Base-by-base conservation (phyloP, 2,888 invertebrate species). In the Norana najaformis region DNA sequence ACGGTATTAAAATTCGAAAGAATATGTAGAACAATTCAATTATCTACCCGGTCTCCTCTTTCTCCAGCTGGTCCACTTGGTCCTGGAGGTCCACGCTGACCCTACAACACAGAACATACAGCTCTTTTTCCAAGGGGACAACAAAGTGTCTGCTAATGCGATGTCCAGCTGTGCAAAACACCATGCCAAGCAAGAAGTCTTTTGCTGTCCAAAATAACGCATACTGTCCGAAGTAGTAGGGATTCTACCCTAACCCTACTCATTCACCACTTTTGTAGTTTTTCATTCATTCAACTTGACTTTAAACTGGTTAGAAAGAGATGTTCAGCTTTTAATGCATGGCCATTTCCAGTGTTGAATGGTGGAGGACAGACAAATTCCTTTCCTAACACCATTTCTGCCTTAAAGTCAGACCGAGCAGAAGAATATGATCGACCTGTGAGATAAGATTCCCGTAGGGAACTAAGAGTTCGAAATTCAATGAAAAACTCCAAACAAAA, bases 61-160 rank as follows among this genome's bases (percentile, higher is more conserved):
- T 85, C 85, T 85, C 85, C 85, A 36, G 36, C 35, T 36, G 85
- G 85, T 85, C 85, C 85, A 85, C 36, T 85, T 36, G 85, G 37
- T 85, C 85, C 85, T 16, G 85, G 85, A 36, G 85, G 85, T 85
- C 85, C 85, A 36, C 85, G 85, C 34, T 85, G 85, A 14, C 85
- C 85, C 85, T 85, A 23, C 30, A 69, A 69, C 69, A 69, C 69
- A 69, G 16, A n/a, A 69, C 69, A 69, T 14, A 0, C 30, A 30
- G n/a, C n/a, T n/a, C 69, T 69, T 0, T n/a, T n/a, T n/a, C 69
- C 4, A 69, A 69, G n/a, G n/a, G n/a, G 8, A n/a, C 11, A n/a
- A 0, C 47, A 47, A 47, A 3, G 47, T 47, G 16, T 47, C 47
- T 47, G 47, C 13, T 47, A 14, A 47, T 47, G 47, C 8, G 16